Evolutionary conservation across 2,797 vertebrate genomes (phyloP).

Genomic region (Phataginus tetradactyla): DNA sequence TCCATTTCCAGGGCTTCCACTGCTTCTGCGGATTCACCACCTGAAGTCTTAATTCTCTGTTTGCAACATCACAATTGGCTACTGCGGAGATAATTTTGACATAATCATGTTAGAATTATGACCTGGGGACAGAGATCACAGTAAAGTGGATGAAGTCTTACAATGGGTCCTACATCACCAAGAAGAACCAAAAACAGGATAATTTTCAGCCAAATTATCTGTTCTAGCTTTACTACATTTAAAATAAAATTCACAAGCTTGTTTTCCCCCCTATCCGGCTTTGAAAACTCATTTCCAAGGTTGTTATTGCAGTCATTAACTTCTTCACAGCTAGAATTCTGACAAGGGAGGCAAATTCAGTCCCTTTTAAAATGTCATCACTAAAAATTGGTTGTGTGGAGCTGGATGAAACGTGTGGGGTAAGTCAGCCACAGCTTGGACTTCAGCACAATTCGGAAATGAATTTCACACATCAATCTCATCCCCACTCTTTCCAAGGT

Average conservation of each 20-base stretch:
- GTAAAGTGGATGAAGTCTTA: conserved; percentile 27
- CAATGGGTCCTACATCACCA: not conserved
- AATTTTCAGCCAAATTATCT: conserved; percentile 30
- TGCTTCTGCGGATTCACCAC: conserved; percentile 48
- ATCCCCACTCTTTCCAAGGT: not conserved
- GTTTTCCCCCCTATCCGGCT: not conserved
- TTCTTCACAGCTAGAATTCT: conserved; percentile 50
- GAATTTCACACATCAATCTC: conserved; percentile 10
- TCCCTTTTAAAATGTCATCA: conserved; percentile 30
- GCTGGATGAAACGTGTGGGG: not conserved
- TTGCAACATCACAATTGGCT: not conserved
- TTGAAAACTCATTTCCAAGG: conserved; percentile 24
- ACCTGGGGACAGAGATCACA: not conserved
- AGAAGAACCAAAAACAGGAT: not conserved
- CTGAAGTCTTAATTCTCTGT: conserved; percentile 62
- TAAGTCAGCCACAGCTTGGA: not conserved
- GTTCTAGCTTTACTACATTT: conserved; percentile 7
- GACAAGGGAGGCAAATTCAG: not conserved
- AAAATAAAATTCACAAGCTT: conserved; percentile 49
- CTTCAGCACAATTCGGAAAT: not conserved
- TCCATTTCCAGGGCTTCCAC: not conserved
- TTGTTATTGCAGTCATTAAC: conserved; percentile 19
- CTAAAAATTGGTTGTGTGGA: not conserved
- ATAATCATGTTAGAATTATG: conserved; percentile 44
- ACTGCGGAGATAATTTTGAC: conserved; percentile 57